These are phyloP conservation scores for Mesembrinibis cayennensis DNA, from an alignment of 2,113 vertebrate species.

Conservation along the genomic window DNA sequence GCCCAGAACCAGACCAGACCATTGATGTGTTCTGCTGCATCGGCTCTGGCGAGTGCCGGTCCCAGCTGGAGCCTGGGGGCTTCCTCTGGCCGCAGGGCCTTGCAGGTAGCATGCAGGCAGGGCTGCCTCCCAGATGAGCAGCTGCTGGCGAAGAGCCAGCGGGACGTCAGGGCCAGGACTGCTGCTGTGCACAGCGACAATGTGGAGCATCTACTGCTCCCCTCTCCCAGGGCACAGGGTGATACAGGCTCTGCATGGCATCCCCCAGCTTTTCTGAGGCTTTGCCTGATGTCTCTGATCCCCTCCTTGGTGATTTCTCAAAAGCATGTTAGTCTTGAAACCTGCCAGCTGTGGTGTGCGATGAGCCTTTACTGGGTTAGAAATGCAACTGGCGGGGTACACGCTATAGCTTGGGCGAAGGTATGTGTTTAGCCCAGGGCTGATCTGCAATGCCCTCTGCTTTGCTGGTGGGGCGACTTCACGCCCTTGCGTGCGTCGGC, in stretches of 20 bases:
- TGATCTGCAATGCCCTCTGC: not conserved
- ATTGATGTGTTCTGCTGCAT: not conserved
- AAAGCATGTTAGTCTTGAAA: not conserved
- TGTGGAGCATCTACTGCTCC: not conserved
- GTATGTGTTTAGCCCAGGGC: not conserved
- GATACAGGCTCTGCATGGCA: accelerated
- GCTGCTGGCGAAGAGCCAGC: not conserved
- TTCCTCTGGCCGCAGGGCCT: not conserved
- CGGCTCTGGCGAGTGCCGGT: accelerated
- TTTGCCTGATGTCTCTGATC: not conserved
- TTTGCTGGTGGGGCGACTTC: not conserved
- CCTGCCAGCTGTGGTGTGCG: too few species aligned
- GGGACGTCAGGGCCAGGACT: not conserved
- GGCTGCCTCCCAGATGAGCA: not conserved
- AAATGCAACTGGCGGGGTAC: not conserved
- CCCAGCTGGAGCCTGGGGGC: not conserved
- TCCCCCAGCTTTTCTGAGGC: not conserved
- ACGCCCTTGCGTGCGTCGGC: accelerated
- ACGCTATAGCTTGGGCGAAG: accelerated
- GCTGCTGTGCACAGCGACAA: not conserved
- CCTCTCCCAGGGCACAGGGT: accelerated
- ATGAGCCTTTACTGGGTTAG: not conserved
- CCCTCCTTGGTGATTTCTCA: not conserved
- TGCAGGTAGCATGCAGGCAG: not conserved
- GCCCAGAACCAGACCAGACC: not conserved